Base-by-base conservation (phyloP, 2,888 invertebrate genomes). In the Oscheius myriophilus region DNA sequence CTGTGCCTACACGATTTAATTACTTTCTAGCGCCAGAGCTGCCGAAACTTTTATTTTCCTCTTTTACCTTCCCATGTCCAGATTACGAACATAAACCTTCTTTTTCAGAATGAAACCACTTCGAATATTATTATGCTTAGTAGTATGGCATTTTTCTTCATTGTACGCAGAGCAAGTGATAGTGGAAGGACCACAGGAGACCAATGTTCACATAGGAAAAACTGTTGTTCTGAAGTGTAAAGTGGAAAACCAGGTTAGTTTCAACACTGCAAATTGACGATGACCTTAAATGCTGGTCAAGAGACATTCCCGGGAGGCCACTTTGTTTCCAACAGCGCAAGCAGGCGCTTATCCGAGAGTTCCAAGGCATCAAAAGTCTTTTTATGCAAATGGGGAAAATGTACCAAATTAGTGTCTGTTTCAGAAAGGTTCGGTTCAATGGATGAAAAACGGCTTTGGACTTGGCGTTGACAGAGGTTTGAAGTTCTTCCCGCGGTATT, bases 381-480 rank as follows among this genome's bases (percentile, higher is more conserved):
- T 33, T 33, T 6, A 33, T 33, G 3, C 33, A 33, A 6, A 33
- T 6, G 46, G 46, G 46, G 18, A 46, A 46, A 46, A 12, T 6
- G 33, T 33, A 6, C 9, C 4, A 33, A 25, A 26, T 58, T 7
- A 18, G n/a, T n/a, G 7, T 21, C 23, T 21, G 93, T 87, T 92
- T 86, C 93, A 94, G 87, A 91, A 91, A 53, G 96, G 96, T 0
- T 91, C 92, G 64, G 90, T 96, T 64, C 96, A 96, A 88, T 97
- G 97, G 97, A 96, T 96, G 69, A 93, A 94, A 86, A 95, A 96
- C 86, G 95, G 94, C 86, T 96, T 96, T 86, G 96, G 95, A 0
- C 90, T 97, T 42, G 96, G 96, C 1, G 91, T 93, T 0, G 93
- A 95, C 86, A 90, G 96, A 77, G 92, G 93, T 83, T 90, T 96